phyloP scores from a whole-genome alignment of 2,888 invertebrate genomes.

The Ormia ochracea region DNA sequence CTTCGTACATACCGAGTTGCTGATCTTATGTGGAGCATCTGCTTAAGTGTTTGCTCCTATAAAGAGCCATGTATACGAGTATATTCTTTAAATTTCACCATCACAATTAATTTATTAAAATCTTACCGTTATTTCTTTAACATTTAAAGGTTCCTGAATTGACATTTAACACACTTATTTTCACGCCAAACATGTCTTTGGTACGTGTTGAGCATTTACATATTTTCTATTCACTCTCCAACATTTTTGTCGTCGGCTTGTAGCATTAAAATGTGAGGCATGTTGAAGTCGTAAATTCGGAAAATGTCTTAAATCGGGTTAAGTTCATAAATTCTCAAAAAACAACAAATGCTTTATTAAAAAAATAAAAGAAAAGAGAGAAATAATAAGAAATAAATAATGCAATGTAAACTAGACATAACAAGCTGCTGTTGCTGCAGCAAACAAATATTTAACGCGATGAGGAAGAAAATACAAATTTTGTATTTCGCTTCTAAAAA shows the following conservation, averaged over 20 bases:
- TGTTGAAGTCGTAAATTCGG: constrained; percentile 48
- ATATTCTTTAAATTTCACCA: neutral
- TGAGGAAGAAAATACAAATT: neutral
- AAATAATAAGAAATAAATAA: neutral
- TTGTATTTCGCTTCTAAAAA: constrained; percentile 9
- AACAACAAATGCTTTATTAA: constrained; percentile 9
- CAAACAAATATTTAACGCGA: neutral
- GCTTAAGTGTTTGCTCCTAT: no score
- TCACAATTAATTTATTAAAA: neutral
- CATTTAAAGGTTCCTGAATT: constrained; percentile 19
- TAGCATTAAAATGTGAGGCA: constrained; percentile 56
- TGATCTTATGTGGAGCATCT: no score
- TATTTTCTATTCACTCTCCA: neutral
- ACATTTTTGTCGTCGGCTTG: neutral
- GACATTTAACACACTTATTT: constrained; percentile 26
- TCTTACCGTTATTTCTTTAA: neutral
- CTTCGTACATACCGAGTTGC: no score
- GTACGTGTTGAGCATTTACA: constrained; percentile 20
- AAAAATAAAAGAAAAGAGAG: neutral
- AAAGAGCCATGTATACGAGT: no score
- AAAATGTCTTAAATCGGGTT: constrained; percentile 56
- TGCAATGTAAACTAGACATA: neutral
- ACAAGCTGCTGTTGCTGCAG: neutral
- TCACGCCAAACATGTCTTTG: constrained; percentile 8
- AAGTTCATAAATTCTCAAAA: constrained; percentile 52